These are phyloP conservation scores for Neoarius graeffei DNA, from an alignment of 2,113 vertebrate species.

Conservation along the genomic window DNA sequence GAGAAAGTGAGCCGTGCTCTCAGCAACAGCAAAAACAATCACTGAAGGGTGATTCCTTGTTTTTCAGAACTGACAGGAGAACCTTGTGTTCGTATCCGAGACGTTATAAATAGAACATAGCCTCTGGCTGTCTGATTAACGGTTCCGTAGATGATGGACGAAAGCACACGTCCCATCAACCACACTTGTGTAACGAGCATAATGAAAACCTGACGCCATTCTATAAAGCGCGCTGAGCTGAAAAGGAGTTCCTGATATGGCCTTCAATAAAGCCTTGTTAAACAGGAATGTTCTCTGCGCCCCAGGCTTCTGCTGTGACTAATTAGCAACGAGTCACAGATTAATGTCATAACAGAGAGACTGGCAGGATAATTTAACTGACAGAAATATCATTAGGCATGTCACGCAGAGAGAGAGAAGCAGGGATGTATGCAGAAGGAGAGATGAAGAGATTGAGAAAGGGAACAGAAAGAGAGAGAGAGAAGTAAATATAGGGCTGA, in stretches of 20 bases:
- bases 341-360: conserved; percentile 39
- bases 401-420: not conserved
- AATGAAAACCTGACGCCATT: not conserved
- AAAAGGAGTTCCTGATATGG: not conserved
- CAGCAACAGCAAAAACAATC: not conserved
- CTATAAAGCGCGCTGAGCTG: not conserved
- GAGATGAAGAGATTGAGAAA: not conserved
- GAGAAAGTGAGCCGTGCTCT: conserved; percentile 29
- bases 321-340: conserved; percentile 33
- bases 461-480: not conserved
- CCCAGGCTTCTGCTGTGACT: conserved; percentile 24
- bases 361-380: conserved; percentile 11
- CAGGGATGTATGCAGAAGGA: not conserved
- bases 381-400: conserved; percentile 39
- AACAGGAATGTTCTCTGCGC: conserved; percentile 8
- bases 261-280: conserved; percentile 14
- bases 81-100: not conserved
- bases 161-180: not conserved
- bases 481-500: not conserved
- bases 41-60: conserved; percentile 9
- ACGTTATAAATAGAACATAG: not conserved
- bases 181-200: not conserved
- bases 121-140: not conserved
- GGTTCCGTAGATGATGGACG: not conserved
- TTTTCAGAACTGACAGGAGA: not conserved